Percentiles rank a stretch among this genome's conserved stretches.
These are phyloP conservation scores for Indicator indicator DNA, from an alignment of 2,113 vertebrate species.

Conservation along the genomic window DNA sequence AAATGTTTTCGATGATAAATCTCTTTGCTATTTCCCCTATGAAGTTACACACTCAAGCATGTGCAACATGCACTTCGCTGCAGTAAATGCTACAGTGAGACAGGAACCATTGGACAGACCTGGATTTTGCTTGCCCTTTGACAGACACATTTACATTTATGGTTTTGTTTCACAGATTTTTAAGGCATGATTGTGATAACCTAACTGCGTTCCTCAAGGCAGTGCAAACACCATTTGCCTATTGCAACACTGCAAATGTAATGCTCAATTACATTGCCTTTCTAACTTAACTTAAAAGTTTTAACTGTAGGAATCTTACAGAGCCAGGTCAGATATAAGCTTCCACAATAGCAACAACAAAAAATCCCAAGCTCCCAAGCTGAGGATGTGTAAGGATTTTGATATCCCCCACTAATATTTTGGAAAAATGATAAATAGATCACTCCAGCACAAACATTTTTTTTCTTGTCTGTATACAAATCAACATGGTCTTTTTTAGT, in stretches of 20 bases:
- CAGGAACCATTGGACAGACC: rapidly evolving
- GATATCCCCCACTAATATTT: not conserved
- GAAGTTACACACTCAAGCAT: not conserved
- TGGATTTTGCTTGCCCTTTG: not conserved
- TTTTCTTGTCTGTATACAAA: not conserved
- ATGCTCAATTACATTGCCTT: not conserved
- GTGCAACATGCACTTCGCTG: not conserved
- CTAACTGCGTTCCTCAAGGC: not conserved
- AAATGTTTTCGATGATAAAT: not conserved
- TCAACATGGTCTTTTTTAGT: not conserved
- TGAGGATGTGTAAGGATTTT: not conserved
- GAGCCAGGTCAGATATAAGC: not conserved
- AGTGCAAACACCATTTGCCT: not conserved
- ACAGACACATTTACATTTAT: not conserved
- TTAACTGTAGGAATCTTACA: not conserved
- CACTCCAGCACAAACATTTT: not conserved
- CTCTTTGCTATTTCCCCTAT: not conserved
- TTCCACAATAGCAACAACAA: not conserved
- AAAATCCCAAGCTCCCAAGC: not conserved
- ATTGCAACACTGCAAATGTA: not conserved
- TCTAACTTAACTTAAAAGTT: not conserved
- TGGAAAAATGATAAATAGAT: not conserved
- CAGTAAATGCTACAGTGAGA: not conserved
- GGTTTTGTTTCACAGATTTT: not conserved
- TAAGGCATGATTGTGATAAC: not conserved